A percentile compares a stretch with the other conserved stretches of the same genome.
Conservation (phyloP, 2,888 invertebrate genomes). For the Heteromyza rotundicornis region DNA sequence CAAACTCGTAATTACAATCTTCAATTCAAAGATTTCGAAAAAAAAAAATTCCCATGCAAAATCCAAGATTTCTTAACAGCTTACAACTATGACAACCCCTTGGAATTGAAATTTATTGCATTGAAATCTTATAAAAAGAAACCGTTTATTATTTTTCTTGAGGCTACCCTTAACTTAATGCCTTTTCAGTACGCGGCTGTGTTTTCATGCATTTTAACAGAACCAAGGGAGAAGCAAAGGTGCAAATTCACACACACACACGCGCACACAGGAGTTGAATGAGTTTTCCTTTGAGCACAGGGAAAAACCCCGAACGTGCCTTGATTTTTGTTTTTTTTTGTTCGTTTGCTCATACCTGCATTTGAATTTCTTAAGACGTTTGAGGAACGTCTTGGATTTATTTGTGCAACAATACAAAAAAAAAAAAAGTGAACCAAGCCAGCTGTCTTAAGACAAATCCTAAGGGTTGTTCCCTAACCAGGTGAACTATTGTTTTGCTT, state of each 20-base stretch:
- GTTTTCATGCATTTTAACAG: neutral
- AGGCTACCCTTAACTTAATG: constrained; percentile 16
- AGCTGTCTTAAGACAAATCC: constrained; percentile 22
- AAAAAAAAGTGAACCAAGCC: no score
- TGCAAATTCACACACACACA: neutral
- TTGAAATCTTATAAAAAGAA: neutral
- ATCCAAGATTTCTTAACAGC: neutral
- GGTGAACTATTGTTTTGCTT: constrained; percentile 50
- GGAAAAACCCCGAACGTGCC: constrained; percentile 42
- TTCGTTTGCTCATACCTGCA: neutral
- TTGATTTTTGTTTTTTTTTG: constrained; percentile 14
- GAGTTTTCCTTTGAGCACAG: constrained; percentile 16
- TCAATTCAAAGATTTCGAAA: neutral
- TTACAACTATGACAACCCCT: constrained; percentile 15
- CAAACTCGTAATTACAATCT: neutral
- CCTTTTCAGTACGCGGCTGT: neutral
- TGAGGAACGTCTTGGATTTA: constrained; percentile 43
- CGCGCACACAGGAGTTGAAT: neutral
- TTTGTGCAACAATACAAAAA: no score
- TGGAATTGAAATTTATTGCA: neutral
- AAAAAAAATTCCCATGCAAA: constrained; percentile 42
- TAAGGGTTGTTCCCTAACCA: constrained; percentile 45
- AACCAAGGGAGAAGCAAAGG: neutral
- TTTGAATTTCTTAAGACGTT: constrained; percentile 45
- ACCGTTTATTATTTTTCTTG: neutral